Evolutionary conservation across 2,797 vertebrate species (phyloP).

Genomic region (Squalus acanthias): DNA sequence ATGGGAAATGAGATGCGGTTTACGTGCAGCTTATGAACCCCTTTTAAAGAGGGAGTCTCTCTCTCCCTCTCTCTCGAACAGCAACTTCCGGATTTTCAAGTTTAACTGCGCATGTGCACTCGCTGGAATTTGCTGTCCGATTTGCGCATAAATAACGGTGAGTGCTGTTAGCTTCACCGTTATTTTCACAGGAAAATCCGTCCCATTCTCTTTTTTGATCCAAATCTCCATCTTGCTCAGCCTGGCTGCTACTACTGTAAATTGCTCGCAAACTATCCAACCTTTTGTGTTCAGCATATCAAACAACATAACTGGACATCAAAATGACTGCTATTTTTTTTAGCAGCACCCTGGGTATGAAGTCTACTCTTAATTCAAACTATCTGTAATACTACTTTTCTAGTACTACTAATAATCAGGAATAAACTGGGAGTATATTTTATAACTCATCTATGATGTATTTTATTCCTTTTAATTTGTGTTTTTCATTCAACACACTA

Average conservation of each 20-base stretch:
- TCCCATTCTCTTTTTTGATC: background rate
- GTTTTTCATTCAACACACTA: background rate
- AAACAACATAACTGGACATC: background rate
- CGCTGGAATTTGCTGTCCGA: too few species aligned
- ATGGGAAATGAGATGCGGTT: background rate
- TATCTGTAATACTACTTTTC: background rate
- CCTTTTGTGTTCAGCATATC: background rate
- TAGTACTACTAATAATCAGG: background rate
- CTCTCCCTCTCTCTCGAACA: background rate
- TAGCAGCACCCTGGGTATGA: background rate
- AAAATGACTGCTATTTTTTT: background rate
- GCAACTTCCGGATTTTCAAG: background rate
- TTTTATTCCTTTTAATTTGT: background rate
- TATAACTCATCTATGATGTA: background rate
- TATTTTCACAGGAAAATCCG: background rate
- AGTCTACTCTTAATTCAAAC: background rate
- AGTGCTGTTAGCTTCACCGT: background rate
- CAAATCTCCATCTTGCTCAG: background rate
- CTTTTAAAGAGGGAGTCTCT: background rate
- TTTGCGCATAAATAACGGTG: background rate
- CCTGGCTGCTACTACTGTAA: background rate
- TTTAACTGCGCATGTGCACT: background rate
- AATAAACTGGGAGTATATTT: background rate
- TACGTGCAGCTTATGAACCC: background rate
- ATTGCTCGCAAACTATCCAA: background rate